A percentile compares a stretch with the other conserved stretches of the same genome.
Evolutionary conservation across 2,888 invertebrate genomes (phyloP).

Genomic region (Patella ulyssiponensis): DNA sequence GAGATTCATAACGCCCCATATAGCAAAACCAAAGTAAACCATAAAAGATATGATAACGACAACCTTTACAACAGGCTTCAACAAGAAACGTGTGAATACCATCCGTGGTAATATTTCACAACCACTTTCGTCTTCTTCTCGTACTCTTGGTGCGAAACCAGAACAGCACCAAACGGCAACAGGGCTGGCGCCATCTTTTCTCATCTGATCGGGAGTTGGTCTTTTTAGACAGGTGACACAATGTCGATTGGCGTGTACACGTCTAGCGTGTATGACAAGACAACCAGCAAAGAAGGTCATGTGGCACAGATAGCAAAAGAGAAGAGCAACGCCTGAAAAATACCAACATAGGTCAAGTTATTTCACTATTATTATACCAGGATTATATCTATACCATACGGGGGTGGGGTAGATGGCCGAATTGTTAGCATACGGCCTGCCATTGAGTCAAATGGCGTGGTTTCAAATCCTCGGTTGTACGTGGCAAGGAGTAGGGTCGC

Average conservation of each 20-base stretch:
- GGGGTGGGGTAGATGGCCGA: no score
- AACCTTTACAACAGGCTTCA: constrained; percentile 36
- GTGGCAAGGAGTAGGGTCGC: no score
- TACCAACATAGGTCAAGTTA: not conserved
- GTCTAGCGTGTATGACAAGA: constrained; percentile 51
- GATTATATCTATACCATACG: no score
- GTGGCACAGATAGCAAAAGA: constrained; percentile 59
- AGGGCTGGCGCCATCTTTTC: constrained; percentile 20
- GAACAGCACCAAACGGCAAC: constrained; percentile 64
- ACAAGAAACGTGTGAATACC: constrained; percentile 42
- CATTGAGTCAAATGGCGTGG: no score
- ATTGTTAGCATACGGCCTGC: no score
- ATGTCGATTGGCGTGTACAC: constrained; percentile 44
- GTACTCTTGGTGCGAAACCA: constrained; percentile 37
- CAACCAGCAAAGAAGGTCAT: constrained; percentile 51
- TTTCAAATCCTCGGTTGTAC: no score
- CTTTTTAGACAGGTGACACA: constrained; percentile 40
- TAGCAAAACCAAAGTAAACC: constrained; percentile 46
- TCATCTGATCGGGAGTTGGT: constrained; percentile 36
- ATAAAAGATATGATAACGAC: constrained; percentile 45
- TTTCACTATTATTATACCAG: no score
- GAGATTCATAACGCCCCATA: constrained; percentile 50
- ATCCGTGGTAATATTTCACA: constrained; percentile 46
- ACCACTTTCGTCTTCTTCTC: constrained; percentile 42
- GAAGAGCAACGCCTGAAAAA: constrained; percentile 51